Conservation (phyloP, 2,888 invertebrate genomes). For the Apodemia zela region DNA sequence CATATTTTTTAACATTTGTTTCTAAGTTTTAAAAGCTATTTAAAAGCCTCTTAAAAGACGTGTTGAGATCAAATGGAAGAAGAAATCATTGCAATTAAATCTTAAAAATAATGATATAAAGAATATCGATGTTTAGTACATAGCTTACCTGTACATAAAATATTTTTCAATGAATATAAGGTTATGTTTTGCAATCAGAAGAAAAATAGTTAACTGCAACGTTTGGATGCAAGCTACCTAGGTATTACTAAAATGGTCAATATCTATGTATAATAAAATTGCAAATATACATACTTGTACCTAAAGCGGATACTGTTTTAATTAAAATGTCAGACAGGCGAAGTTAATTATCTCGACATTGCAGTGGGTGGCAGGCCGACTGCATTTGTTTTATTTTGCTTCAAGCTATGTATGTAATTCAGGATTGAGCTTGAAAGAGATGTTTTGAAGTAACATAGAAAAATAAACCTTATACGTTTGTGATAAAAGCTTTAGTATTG, state of each 20-base stretch:
- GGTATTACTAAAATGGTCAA: conserved; percentile 4
- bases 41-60: too few species aligned
- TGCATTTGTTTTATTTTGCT: conserved; percentile 65
- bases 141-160: too few species aligned
- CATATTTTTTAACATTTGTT: too few species aligned
- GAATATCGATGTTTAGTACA: too few species aligned
- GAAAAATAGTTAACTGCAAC: neutral
- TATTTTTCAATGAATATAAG: too few species aligned
- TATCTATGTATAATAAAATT: conserved; percentile 5
- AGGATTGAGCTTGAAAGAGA: conserved; percentile 56
- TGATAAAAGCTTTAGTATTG: neutral
- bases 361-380: conserved; percentile 53
- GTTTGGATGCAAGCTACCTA: neutral
- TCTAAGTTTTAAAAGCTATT: too few species aligned
- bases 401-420: conserved; percentile 46
- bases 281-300: conserved; percentile 16
- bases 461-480: conserved; percentile 13
- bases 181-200: too few species aligned
- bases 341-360: conserved; percentile 55
- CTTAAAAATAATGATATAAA: too few species aligned
- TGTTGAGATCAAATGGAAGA: too few species aligned
- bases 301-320: conserved; percentile 36
- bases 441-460: conserved; percentile 29
- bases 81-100: too few species aligned
- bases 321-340: conserved; percentile 63